phyloP scores from a whole-genome alignment of 2,113 vertebrate species.

The Camelus dromedarius region DNA sequence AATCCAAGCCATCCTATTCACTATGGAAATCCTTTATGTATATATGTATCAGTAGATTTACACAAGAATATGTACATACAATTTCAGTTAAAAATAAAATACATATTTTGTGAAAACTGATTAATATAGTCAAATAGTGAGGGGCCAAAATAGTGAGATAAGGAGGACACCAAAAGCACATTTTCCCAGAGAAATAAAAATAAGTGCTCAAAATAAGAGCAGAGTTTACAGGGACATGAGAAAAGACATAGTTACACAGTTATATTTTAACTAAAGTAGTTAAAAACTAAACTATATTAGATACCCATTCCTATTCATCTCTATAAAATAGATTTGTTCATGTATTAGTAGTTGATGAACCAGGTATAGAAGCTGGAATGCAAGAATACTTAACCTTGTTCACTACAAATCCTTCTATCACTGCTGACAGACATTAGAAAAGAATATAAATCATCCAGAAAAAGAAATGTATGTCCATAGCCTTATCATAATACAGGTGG shows the following conservation, averaged over 20 bases:
- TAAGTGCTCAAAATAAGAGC: background rate
- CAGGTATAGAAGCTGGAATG: conserved; percentile 20
- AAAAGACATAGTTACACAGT: background rate
- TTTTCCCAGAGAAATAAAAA: conserved; percentile 56
- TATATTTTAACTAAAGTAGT: conserved; percentile 1
- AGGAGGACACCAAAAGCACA: conserved; percentile 1
- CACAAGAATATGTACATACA: background rate
- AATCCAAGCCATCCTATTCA: conserved; percentile 29
- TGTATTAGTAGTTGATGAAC: conserved; percentile 18
- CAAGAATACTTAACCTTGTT: background rate
- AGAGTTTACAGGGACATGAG: background rate
- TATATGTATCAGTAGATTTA: background rate
- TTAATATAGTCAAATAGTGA: background rate
- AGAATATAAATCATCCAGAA: conserved; percentile 26
- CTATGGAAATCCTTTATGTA: conserved; percentile 37
- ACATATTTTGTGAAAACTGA: background rate
- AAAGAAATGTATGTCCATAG: background rate
- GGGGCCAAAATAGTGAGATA: background rate
- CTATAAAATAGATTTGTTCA: background rate
- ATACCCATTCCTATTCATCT: background rate
- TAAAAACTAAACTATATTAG: conserved; percentile 39
- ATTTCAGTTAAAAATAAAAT: conserved; percentile 63
- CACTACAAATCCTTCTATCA: conserved; percentile 11
- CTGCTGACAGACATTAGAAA: background rate
- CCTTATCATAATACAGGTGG: background rate